phyloP scores from a whole-genome alignment of 1,140 invertebrate genomes.

The Heliconius eleuchia region DNA sequence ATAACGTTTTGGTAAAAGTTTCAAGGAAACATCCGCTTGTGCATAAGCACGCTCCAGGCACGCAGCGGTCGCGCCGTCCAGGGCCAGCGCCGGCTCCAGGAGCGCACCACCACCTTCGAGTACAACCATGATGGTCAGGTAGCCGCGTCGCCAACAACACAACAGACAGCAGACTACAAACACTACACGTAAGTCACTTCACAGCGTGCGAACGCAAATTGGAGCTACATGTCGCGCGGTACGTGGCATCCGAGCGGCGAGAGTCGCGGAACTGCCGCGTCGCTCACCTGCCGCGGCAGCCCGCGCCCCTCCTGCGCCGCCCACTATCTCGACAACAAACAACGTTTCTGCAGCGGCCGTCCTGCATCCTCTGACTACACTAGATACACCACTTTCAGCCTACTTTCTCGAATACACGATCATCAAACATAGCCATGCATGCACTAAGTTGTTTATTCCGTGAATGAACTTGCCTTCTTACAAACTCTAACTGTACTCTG shows the following conservation, averaged over 20 bases:
- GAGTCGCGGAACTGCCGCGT: slow-evolving; percentile 73
- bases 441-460: neutral
- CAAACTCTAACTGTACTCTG: neutral
- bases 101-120: slow-evolving; percentile 84
- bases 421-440: slow-evolving; percentile 19
- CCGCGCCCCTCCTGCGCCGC: slow-evolving; percentile 62
- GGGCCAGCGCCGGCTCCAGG: slow-evolving; percentile 80
- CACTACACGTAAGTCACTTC: slow-evolving; percentile 57
- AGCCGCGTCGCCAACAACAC: slow-evolving; percentile 44
- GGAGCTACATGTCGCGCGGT: slow-evolving; percentile 59
- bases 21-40: slow-evolving; percentile 89
- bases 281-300: slow-evolving; percentile 64
- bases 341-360: slow-evolving; percentile 70
- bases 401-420: slow-evolving; percentile 51
- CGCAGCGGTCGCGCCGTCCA: slow-evolving; percentile 78
- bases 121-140: slow-evolving; percentile 84
- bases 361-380: slow-evolving; percentile 60
- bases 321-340: slow-evolving; percentile 73
- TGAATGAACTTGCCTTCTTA: slow-evolving; percentile 11
- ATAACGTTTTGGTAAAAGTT: slow-evolving; percentile 93
- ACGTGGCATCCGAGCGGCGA: slow-evolving; percentile 60
- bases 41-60: slow-evolving; percentile 87
- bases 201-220: slow-evolving; percentile 44
- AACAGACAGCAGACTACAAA: slow-evolving; percentile 43
- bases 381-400: slow-evolving; percentile 60